A percentile compares a stretch with the other conserved stretches of the same genome.
Conservation (phyloP, 2,113 vertebrate species). For the Craseonycteris thonglongyai region DNA sequence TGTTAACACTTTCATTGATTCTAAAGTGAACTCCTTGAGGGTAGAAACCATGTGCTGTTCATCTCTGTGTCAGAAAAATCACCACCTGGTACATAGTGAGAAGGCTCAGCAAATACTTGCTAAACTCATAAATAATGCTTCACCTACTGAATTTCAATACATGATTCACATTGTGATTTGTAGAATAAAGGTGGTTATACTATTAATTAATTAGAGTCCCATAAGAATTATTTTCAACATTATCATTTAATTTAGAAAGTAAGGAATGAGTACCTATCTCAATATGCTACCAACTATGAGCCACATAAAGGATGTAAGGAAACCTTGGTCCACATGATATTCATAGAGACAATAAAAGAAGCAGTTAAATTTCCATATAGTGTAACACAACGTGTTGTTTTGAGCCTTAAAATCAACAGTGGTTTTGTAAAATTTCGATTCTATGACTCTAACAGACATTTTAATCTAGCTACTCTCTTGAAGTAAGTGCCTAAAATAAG, state of each 20-base stretch:
- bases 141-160: slow-evolving; percentile 26
- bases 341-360: not conserved
- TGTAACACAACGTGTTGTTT: not conserved
- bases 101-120: slow-evolving; percentile 29
- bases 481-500: not conserved
- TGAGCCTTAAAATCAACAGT: not conserved
- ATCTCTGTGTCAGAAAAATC: slow-evolving; percentile 29
- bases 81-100: not conserved
- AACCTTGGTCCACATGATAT: not conserved
- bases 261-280: not conserved
- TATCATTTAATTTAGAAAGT: slow-evolving; percentile 12
- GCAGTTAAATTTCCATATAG: not conserved
- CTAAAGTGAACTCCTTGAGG: not conserved
- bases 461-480: not conserved
- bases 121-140: slow-evolving; percentile 49
- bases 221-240: not conserved
- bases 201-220: not conserved
- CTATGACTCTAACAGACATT: not conserved
- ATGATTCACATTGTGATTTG: not conserved
- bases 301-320: not conserved
- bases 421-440: not conserved
- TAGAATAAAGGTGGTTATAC: not conserved
- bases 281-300: not conserved
- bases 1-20: not conserved
- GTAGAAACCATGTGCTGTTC: not conserved